phyloP scores from a whole-genome alignment of 2,888 invertebrate species.

The Rhopalosiphum nymphaeae region DNA sequence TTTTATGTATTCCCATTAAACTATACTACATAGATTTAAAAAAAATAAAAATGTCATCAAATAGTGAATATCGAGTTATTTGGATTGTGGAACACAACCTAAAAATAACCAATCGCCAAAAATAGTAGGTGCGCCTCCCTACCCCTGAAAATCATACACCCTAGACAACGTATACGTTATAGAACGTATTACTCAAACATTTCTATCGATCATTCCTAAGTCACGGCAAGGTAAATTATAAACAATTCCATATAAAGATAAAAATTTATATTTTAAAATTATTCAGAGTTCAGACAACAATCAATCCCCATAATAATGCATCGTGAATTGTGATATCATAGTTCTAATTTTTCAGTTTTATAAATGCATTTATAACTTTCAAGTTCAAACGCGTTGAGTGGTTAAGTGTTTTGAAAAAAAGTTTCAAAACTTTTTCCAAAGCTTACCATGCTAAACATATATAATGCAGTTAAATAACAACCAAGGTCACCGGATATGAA shows the following conservation, averaged over 20 bases:
- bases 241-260: neutral
- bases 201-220: neutral
- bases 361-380: constrained; percentile 42
- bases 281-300: neutral
- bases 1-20: neutral
- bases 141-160: constrained; percentile 5
- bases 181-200: neutral
- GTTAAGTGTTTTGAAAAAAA: constrained; percentile 25
- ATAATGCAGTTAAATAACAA: constrained; percentile 2
- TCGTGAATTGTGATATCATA: neutral
- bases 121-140: constrained; percentile 26
- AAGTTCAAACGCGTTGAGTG: constrained; percentile 28
- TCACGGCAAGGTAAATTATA: neutral
- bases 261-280: neutral
- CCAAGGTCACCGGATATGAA: constrained; percentile 49
- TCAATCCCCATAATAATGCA: neutral
- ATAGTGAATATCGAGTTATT: constrained; percentile 43
- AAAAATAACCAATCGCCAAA: constrained; percentile 61
- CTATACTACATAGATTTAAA: neutral
- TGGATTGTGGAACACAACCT: constrained; percentile 31
- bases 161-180: neutral
- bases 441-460: neutral
- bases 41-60: constrained; percentile 11
- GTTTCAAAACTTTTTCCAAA: constrained; percentile 20
- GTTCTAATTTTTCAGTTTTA: neutral